Evolutionary conservation across 1,140 invertebrate species (phyloP), one percentile per base, ranked within the genome.

Genomic region (Brachionus calyciflorus): DNA sequence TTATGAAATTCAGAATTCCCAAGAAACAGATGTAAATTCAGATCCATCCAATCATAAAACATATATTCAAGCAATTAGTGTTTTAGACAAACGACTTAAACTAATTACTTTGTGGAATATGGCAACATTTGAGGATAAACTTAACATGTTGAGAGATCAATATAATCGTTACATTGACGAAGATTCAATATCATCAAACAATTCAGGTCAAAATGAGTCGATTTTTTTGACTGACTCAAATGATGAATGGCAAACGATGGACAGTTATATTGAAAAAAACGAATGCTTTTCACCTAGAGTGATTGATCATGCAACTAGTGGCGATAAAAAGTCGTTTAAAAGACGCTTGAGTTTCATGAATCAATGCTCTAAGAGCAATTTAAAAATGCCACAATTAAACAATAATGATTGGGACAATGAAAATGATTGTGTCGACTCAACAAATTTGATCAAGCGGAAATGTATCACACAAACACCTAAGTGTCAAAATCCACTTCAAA

Each of bases 91-190:
- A 30, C 69, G 69, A 0, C 28, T 55, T 9, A 73, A 73, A 21
- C 40, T 51, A 17, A 55, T 73, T 9, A 55, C 69, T 41, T 37
- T 73, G n/a, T 55, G 46, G 46, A 55, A 55, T 55, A 24, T 73
- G 24, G 44, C 49, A 17, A 55, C 69, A 40, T 73, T 73, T n/a
- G 69, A 73, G 21, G 28, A 26, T 26, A 49, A 55, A 53, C 19
- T 73, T 19, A 37, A 24, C 3, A 37, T 73, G 33, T 49, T 73
- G 3, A 73, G 69, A 41, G 69, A 73, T 12, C 21, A 21, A 0
- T 73, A 51, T 33, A 51, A 7, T 6, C n/a, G 37, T 10, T 73
- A 51, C 30, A 28, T 73, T 12, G 69, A 73, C 26, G 69, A 73
- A 4, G 69, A 33, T n/a, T 51, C 46, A 21, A 12, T 73, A 17